Evolutionary conservation across 2,797 vertebrate genomes (phyloP).

Genomic region (Lycodopsis pacificus): DNA sequence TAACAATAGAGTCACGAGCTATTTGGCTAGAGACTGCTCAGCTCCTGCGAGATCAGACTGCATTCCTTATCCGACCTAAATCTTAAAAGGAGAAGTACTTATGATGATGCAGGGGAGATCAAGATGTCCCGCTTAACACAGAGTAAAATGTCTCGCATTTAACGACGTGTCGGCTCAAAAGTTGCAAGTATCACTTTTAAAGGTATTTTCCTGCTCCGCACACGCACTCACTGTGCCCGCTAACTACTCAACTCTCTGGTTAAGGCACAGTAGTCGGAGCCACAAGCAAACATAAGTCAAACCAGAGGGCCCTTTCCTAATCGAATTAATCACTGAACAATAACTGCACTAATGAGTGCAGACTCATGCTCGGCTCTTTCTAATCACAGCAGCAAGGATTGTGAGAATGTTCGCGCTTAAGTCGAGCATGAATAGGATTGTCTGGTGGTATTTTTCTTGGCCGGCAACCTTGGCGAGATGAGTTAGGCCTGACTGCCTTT

Average conservation of each 20-base stretch:
- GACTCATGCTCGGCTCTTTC: slow-evolving; percentile 68
- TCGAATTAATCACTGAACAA: slow-evolving; percentile 77
- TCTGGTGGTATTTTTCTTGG: slow-evolving; percentile 81
- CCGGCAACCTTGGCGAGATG: slow-evolving; percentile 56
- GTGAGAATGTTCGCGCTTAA: slow-evolving; percentile 78
- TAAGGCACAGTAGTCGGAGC: slow-evolving; percentile 26
- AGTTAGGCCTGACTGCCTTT: slow-evolving; percentile 51
- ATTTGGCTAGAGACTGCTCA: slow-evolving; percentile 65
- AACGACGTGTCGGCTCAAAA: slow-evolving; percentile 19
- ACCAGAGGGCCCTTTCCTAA: slow-evolving; percentile 54
- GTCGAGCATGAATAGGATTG: slow-evolving; percentile 81
- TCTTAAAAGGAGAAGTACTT: slow-evolving; percentile 71
- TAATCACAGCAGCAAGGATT: slow-evolving; percentile 68
- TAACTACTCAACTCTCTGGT: neutral
- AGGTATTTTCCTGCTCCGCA: neutral
- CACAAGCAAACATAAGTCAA: slow-evolving; percentile 50
- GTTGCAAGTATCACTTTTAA: slow-evolving; percentile 12
- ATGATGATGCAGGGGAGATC: slow-evolving; percentile 20
- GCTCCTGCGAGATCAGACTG: slow-evolving; percentile 70
- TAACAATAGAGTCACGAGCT: slow-evolving; percentile 79
- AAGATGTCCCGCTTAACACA: slow-evolving; percentile 22
- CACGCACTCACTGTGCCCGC: neutral
- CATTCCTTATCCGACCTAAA: slow-evolving; percentile 76
- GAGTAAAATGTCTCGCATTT: neutral
- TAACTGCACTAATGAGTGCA: slow-evolving; percentile 76